These are phyloP conservation scores for Myanophis thanlyinensis DNA, from an alignment of 2,113 vertebrate genomes.

Conservation along the genomic window DNA sequence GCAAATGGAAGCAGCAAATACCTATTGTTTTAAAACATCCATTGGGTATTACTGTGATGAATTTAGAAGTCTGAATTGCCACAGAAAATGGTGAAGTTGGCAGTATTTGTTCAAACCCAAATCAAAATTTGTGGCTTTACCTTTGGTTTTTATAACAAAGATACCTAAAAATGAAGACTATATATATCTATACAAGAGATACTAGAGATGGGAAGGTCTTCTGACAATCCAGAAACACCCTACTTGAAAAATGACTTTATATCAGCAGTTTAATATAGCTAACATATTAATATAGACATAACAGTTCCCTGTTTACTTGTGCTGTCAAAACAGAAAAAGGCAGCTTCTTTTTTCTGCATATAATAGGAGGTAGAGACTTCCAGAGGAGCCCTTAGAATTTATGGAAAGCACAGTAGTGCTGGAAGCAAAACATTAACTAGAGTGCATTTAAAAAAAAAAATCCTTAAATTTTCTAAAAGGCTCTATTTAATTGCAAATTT, in stretches of 20 bases:
- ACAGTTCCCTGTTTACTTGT: constrained; percentile 59
- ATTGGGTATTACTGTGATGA: constrained; percentile 62
- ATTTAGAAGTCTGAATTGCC: constrained; percentile 40
- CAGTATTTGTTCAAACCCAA: constrained; percentile 36
- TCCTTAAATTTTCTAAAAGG: constrained; percentile 37
- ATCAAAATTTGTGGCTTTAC: constrained; percentile 54
- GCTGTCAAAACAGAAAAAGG: constrained; percentile 64
- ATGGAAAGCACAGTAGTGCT: constrained; percentile 53
- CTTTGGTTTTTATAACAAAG: constrained; percentile 67
- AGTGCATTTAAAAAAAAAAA: constrained; percentile 26
- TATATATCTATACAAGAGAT: constrained; percentile 61
- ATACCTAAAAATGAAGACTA: constrained; percentile 47
- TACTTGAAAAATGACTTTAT: constrained; percentile 41
- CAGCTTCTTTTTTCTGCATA: constrained; percentile 60
- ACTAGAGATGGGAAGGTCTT: constrained; percentile 32
- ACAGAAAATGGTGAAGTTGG: constrained; percentile 54
- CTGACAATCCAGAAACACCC: constrained; percentile 22
- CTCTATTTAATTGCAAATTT: constrained; percentile 36
- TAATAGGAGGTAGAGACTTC: constrained; percentile 76
- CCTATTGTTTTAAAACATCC: constrained; percentile 60
- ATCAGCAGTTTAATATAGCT: constrained; percentile 44
- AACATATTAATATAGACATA: constrained; percentile 44
- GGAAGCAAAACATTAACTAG: constrained; percentile 46
- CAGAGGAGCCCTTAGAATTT: constrained; percentile 62
- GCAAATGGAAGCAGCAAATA: constrained; percentile 47